Evolutionary conservation across 2,797 vertebrate species (phyloP).

Genomic region (Catharus ustulatus): DNA sequence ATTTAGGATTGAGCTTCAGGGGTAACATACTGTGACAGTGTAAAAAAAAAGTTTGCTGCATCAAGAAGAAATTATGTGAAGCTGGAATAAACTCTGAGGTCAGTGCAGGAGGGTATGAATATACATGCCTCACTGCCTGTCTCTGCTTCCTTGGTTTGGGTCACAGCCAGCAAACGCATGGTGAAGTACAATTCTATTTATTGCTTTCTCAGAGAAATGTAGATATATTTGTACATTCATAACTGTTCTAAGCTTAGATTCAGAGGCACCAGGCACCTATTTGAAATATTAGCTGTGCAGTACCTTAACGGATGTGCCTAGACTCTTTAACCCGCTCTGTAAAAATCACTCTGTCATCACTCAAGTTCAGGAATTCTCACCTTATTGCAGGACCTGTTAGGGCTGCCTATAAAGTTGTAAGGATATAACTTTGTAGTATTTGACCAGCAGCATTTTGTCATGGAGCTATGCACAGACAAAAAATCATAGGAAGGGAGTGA

Average conservation of each 20-base stretch:
- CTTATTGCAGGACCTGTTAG: not conserved
- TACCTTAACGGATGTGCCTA: not conserved
- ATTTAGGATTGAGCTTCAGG: not conserved
- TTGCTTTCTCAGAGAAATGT: not conserved
- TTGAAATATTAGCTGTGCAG: not conserved
- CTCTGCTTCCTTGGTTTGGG: not conserved
- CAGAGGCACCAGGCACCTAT: not conserved
- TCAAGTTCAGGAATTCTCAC: not conserved
- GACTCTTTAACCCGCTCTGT: not conserved
- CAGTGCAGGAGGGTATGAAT: not conserved
- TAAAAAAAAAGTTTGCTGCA: slow-evolving; percentile 12
- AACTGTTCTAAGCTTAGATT: not conserved
- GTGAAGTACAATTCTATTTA: not conserved
- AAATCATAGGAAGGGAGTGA: accelerated
- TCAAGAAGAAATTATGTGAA: not conserved
- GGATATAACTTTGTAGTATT: not conserved
- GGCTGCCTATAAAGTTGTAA: not conserved
- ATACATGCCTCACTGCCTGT: not conserved
- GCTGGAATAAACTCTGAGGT: not conserved
- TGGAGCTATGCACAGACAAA: not conserved
- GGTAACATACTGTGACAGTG: not conserved
- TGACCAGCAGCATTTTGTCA: not conserved
- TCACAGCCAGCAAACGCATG: not conserved
- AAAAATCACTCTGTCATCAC: not conserved
- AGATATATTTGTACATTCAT: not conserved